A percentile compares a stretch with the other conserved stretches of the same genome.
These are phyloP conservation scores for Caiman crocodilus DNA, from an alignment of 2,797 vertebrate genomes.

Conservation along the genomic window DNA sequence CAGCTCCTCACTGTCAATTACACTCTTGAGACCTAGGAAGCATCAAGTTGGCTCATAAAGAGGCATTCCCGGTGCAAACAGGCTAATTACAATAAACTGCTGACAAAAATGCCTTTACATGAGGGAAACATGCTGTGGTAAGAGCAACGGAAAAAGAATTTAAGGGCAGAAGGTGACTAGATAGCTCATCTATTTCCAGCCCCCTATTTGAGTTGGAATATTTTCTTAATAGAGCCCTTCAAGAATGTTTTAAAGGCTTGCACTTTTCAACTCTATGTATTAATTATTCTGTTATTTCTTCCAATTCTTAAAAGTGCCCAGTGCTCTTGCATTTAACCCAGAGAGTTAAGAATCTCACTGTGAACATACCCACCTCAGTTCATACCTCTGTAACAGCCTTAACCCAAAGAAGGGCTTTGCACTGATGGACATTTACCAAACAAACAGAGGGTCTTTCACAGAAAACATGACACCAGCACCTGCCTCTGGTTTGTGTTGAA, in stretches of 20 bases:
- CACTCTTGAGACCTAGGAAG: conserved; percentile 18
- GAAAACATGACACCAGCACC: fast-evolving
- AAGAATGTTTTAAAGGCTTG: not conserved
- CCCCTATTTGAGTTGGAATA: not conserved
- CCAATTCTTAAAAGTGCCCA: not conserved
- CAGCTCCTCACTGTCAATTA: not conserved
- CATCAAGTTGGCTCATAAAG: not conserved
- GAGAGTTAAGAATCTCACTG: not conserved
- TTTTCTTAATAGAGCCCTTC: conserved; percentile 11
- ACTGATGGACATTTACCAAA: not conserved
- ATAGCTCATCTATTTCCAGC: conserved; percentile 7
- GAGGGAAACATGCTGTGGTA: conserved; percentile 33
- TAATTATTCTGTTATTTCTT: not conserved
- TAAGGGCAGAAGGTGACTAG: conserved; percentile 29
- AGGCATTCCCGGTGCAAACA: conserved; percentile 5
- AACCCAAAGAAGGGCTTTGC: not conserved
- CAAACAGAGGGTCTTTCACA: fast-evolving
- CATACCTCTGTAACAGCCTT: fast-evolving
- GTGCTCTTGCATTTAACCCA: not conserved
- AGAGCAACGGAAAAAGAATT: conserved; percentile 27
- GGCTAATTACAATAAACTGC: conserved; percentile 31
- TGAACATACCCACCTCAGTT: not conserved
- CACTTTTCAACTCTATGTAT: not conserved
- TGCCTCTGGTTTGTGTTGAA: fast-evolving
- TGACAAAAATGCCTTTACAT: conserved; percentile 34